Evolutionary conservation across 2,113 vertebrate species (phyloP).

Genomic region (Phaethon lepturus): DNA sequence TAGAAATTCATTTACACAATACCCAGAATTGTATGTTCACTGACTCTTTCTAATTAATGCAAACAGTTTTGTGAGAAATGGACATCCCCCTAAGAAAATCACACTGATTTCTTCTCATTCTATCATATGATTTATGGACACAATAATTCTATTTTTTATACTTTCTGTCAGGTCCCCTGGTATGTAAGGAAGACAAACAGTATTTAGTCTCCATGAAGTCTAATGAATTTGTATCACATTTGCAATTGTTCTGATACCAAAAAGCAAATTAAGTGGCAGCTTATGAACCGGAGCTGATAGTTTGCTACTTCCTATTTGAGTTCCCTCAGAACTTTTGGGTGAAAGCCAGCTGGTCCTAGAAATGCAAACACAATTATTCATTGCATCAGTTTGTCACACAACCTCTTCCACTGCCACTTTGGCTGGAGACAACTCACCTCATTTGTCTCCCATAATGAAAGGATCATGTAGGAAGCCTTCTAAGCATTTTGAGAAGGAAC

Average conservation of each 20-base stretch:
- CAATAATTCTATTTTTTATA: background rate
- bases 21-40: background rate
- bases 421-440: background rate
- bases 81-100: background rate
- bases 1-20: background rate
- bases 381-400: background rate
- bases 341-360: background rate
- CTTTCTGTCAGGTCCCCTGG: background rate
- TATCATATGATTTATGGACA: background rate
- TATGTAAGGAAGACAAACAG: background rate
- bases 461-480: background rate
- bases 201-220: background rate
- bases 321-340: background rate
- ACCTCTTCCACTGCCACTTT: background rate
- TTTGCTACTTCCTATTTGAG: background rate
- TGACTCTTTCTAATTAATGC: background rate
- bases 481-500: background rate
- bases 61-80: background rate
- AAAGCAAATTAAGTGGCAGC: background rate
- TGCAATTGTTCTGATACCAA: background rate
- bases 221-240: background rate
- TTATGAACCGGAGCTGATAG: background rate
- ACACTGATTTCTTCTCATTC: background rate
- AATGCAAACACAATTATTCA: background rate
- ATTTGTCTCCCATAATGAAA: background rate